phyloP scores from a whole-genome alignment of 53 echinoderm and acorn worm species.

The Antedon mediterranea region DNA sequence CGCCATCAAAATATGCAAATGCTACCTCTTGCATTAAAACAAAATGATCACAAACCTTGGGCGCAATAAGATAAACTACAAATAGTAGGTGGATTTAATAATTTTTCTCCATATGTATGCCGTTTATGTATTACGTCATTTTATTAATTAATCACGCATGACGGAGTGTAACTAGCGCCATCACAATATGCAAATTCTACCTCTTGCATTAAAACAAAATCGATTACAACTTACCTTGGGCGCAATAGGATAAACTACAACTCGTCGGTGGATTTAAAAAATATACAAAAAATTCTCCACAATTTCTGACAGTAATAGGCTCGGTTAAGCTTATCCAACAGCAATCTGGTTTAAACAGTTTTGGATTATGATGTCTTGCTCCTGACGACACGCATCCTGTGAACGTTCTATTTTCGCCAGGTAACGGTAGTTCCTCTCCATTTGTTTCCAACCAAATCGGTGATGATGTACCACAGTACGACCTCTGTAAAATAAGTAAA shows the following conservation, averaged over 20 bases:
- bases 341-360: constrained; percentile 30
- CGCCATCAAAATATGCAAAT: too few relatives aligned
- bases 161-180: too few relatives aligned
- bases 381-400: constrained; percentile 55
- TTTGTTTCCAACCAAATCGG: constrained; percentile 90
- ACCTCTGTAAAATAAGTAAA: constrained; percentile 30
- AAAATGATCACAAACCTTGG: too few relatives aligned
- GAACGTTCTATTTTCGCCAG: constrained; percentile 55
- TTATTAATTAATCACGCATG: too few relatives aligned
- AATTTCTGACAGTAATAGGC: constrained; percentile 84
- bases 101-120: too few relatives aligned
- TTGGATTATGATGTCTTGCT: constrained; percentile 16
- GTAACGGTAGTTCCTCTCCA: constrained; percentile 51
- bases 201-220: too few relatives aligned
- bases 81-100: too few relatives aligned
- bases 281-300: constrained; percentile 87
- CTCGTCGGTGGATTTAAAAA: constrained; percentile 66
- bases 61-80: too few relatives aligned
- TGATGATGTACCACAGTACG: constrained; percentile 75
- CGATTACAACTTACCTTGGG: constrained; percentile 49
- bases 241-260: constrained; percentile 90
- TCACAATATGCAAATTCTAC: too few relatives aligned
- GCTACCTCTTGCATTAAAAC: too few relatives aligned
- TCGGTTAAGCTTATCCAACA: constrained; percentile 76
- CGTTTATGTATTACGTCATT: too few relatives aligned